A percentile compares a stretch with the other conserved stretches of the same genome.
These are phyloP conservation scores for Pogonus chalceus DNA, from an alignment of 1,140 invertebrate genomes.

Conservation along the genomic window DNA sequence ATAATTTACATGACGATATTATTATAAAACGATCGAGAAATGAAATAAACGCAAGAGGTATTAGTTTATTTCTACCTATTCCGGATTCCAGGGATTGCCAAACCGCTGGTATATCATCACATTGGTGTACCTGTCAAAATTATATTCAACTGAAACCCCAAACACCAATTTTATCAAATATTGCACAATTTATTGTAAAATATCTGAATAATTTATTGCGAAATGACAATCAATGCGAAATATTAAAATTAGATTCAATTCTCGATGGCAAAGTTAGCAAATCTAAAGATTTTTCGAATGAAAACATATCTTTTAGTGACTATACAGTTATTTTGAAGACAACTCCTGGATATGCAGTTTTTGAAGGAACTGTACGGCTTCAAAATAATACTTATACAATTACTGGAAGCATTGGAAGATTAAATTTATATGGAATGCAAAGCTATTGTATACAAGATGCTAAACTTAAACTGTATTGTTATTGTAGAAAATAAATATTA, in stretches of 20 bases:
- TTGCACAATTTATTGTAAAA: constrained; percentile 44
- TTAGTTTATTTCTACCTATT: constrained; percentile 66
- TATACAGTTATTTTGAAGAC: constrained; percentile 55
- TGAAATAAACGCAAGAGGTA: constrained; percentile 38
- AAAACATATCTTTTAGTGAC: constrained; percentile 41
- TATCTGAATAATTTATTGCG: constrained; percentile 53
- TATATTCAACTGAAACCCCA: no score
- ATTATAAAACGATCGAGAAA: no score
- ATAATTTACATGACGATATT: constrained; percentile 23
- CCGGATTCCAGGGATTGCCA: constrained; percentile 62
- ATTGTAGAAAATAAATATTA: constrained; percentile 39
- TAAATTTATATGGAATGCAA: constrained; percentile 74
- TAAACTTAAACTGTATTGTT: constrained; percentile 67
- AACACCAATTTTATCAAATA: background rate
- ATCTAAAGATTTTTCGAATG: constrained; percentile 30
- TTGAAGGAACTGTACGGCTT: constrained; percentile 61
- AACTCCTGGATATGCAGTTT: constrained; percentile 55
- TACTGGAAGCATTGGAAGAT: constrained; percentile 58
- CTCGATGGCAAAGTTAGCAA: constrained; percentile 44
- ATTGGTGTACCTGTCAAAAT: constrained; percentile 78
- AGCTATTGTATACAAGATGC: constrained; percentile 66
- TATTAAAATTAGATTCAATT: constrained; percentile 42
- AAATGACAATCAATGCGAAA: constrained; percentile 47
- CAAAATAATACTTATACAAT: constrained; percentile 24
- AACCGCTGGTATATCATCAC: constrained; percentile 60